phyloP scores from a whole-genome alignment of 2,888 invertebrate genomes.

The Myopa tessellatipennis region DNA sequence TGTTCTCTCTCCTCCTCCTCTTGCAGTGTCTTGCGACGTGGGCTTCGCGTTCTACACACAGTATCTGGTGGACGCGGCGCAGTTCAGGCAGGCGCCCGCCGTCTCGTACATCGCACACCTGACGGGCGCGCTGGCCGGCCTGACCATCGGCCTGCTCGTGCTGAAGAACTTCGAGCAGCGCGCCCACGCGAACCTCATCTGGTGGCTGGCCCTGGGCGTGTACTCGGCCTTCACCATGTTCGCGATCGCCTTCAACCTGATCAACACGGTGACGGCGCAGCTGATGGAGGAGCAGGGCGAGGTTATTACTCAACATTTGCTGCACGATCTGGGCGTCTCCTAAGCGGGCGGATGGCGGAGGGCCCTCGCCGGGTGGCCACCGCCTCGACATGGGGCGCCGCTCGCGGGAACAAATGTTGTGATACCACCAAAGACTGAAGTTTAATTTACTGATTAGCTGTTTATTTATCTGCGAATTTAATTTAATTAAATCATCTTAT shows the following conservation, averaged over 20 bases:
- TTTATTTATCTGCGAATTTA: slow-evolving; percentile 35
- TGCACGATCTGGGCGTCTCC: slow-evolving; percentile 68
- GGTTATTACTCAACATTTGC: slow-evolving; percentile 67
- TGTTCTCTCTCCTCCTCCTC: background rate
- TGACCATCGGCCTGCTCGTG: slow-evolving; percentile 92
- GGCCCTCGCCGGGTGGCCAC: background rate
- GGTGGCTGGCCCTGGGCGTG: slow-evolving; percentile 95
- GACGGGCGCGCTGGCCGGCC: slow-evolving; percentile 92
- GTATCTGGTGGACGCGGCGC: slow-evolving; percentile 69
- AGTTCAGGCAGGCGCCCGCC: slow-evolving; percentile 71
- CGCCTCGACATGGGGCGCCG: slow-evolving; percentile 49
- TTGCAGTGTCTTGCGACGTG: slow-evolving; percentile 84
- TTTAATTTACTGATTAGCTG: slow-evolving; percentile 46
- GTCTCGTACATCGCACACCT: slow-evolving; percentile 97
- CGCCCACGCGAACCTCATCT: slow-evolving; percentile 90
- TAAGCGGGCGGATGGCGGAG: slow-evolving; percentile 52
- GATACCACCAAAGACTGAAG: slow-evolving; percentile 70
- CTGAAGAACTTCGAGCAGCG: slow-evolving; percentile 93
- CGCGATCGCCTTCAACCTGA: slow-evolving; percentile 87
- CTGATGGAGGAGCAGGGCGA: slow-evolving; percentile 66
- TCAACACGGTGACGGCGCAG: slow-evolving; percentile 72
- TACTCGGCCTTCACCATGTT: slow-evolving; percentile 94
- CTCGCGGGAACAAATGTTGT: slow-evolving; percentile 69
- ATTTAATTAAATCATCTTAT: slow-evolving; percentile 32
- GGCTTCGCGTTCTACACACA: slow-evolving; percentile 95